Evolutionary conservation across 2,888 invertebrate species (phyloP).

Genomic region (Deladenus siricidicola): DNA sequence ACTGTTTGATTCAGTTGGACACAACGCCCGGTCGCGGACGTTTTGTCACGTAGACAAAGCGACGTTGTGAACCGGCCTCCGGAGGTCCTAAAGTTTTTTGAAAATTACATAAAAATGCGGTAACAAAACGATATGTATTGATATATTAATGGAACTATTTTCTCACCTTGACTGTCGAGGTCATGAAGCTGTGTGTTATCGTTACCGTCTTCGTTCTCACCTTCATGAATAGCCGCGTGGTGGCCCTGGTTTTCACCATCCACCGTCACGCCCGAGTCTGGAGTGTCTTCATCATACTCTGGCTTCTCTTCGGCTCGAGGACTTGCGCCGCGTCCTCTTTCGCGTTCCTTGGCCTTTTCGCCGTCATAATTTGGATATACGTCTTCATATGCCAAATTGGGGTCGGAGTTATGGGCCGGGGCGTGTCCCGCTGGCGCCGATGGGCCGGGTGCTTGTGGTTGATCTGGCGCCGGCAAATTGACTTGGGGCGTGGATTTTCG

Average conservation of each 20-base stretch:
- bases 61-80: conserved; percentile 2
- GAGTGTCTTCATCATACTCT: conserved; percentile 15
- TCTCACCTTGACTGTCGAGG: neutral
- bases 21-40: conserved; percentile 17
- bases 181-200: neutral
- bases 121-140: too few species aligned
- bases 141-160: too few species aligned
- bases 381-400: conserved; percentile 16
- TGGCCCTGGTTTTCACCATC: neutral
- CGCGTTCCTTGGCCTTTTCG: neutral
- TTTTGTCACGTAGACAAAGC: conserved; percentile 31
- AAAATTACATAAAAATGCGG: too few species aligned
- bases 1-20: neutral
- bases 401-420: neutral
- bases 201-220: neutral
- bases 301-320: neutral
- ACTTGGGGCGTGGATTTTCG: neutral
- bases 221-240: neutral
- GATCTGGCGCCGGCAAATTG: neutral
- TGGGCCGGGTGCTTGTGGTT: neutral
- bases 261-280: neutral
- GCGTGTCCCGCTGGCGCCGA: neutral
- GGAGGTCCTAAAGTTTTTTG: neutral
- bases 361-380: conserved; percentile 22
- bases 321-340: neutral